These are phyloP conservation scores for Rhingia rostrata DNA, from an alignment of 2,888 invertebrate species.

Conservation along the genomic window DNA sequence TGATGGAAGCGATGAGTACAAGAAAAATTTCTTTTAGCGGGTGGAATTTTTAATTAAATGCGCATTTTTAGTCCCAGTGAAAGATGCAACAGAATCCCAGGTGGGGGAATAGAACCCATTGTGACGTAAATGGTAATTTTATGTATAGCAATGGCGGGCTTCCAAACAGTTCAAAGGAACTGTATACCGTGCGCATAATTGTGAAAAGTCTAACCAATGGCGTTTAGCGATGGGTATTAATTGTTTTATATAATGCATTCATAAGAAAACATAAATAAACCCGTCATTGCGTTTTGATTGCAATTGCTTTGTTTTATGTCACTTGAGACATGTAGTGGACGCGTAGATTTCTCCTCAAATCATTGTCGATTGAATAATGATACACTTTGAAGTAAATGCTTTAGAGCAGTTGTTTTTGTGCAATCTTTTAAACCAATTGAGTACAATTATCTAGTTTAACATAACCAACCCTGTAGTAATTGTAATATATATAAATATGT, in stretches of 20 bases:
- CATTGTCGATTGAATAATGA: constrained; percentile 24
- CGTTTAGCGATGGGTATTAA: not conserved
- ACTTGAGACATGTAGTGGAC: not conserved
- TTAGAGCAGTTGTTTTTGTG: too few relatives aligned
- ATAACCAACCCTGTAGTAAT: too few relatives aligned
- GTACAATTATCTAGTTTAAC: too few relatives aligned
- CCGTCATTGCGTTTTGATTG: not conserved
- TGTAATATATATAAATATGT: too few relatives aligned
- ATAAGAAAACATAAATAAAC: not conserved
- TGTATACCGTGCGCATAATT: not conserved
- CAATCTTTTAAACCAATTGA: too few relatives aligned
- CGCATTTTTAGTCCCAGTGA: constrained; percentile 18
- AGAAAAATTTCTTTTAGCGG: constrained; percentile 26
- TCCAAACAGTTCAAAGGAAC: constrained; percentile 22
- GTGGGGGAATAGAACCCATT: constrained; percentile 23
- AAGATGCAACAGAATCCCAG: constrained; percentile 45
- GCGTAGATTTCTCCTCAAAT: constrained; percentile 3
- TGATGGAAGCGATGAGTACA: constrained; percentile 3
- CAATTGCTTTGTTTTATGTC: too few relatives aligned
- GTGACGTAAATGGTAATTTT: constrained; percentile 46
- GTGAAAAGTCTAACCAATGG: not conserved
- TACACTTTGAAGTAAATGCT: too few relatives aligned
- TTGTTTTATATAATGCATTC: not conserved
- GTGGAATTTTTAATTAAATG: constrained; percentile 37
- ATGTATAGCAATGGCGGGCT: constrained; percentile 12